Conservation (phyloP, 2,888 invertebrate species). For the Dryocosmus kuriphilus region DNA sequence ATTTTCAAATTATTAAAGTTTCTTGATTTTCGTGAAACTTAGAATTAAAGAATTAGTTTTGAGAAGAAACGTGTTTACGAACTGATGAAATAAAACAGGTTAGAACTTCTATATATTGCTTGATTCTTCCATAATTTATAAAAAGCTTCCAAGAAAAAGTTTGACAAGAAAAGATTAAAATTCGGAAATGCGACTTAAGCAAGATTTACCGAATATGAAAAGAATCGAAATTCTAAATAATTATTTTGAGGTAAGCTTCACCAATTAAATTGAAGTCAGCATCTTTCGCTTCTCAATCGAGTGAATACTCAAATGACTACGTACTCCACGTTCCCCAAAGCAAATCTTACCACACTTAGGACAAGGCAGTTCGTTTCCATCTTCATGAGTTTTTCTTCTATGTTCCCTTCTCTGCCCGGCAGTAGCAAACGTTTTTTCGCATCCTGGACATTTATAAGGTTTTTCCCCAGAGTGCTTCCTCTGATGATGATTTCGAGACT, state of each 20-base stretch:
- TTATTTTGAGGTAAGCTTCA: not conserved
- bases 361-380: constrained; percentile 55
- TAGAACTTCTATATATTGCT: no score
- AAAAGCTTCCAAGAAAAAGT: not conserved
- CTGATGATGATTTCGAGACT: constrained; percentile 60
- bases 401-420: constrained; percentile 58
- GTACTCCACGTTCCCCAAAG: constrained; percentile 54
- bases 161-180: not conserved
- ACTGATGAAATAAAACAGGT: no score
- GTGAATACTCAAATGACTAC: constrained; percentile 62
- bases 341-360: constrained; percentile 59
- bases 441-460: constrained; percentile 60
- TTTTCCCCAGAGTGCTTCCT: constrained; percentile 60
- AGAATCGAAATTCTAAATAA: not conserved
- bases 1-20: no score
- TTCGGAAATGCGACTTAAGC: not conserved
- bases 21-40: no score
- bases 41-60: no score
- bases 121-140: no score
- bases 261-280: not conserved
- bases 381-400: constrained; percentile 56
- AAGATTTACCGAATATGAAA: not conserved
- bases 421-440: constrained; percentile 57
- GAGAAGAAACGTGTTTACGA: no score
- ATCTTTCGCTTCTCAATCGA: constrained; percentile 55